Evolutionary conservation across 2,113 vertebrate genomes (phyloP).

Genomic region (Corydoras sp.): DNA sequence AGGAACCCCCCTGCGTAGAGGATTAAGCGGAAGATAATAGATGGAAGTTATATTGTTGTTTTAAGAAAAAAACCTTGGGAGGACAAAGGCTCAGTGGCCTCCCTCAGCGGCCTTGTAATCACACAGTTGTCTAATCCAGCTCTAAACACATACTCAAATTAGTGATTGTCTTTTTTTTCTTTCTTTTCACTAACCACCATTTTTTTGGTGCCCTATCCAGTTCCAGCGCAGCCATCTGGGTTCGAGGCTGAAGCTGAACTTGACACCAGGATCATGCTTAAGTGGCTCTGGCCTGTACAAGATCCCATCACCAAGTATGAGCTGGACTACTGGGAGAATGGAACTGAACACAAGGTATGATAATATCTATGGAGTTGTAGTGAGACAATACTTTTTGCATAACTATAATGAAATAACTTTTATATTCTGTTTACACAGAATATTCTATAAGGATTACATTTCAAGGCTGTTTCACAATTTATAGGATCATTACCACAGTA

Average conservation of each 20-base stretch:
- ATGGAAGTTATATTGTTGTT: too few species aligned
- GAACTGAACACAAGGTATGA: constrained; percentile 75
- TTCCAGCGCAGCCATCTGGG: constrained; percentile 82
- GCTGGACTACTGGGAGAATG: constrained; percentile 83
- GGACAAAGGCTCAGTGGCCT: too few species aligned
- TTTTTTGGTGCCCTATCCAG: constrained; percentile 50
- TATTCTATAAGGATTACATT: background rate
- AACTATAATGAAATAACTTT: background rate
- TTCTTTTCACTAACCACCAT: background rate
- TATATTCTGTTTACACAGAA: background rate
- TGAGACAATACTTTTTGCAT: background rate
- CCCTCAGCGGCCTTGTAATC: too few species aligned
- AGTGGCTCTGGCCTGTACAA: constrained; percentile 84
- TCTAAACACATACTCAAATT: background rate
- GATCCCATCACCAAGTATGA: constrained; percentile 83
- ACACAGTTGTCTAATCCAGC: too few species aligned
- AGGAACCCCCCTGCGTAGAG: too few species aligned
- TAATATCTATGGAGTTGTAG: background rate
- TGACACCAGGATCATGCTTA: constrained; percentile 82
- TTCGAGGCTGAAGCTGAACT: constrained; percentile 89
- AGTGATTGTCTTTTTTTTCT: background rate
- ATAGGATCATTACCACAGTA: too few species aligned
- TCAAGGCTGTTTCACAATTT: too few species aligned
- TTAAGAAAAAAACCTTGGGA: too few species aligned
- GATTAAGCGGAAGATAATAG: too few species aligned